phyloP scores from a whole-genome alignment of 2,113 vertebrate species.

The Micronycteris hirsuta region DNA sequence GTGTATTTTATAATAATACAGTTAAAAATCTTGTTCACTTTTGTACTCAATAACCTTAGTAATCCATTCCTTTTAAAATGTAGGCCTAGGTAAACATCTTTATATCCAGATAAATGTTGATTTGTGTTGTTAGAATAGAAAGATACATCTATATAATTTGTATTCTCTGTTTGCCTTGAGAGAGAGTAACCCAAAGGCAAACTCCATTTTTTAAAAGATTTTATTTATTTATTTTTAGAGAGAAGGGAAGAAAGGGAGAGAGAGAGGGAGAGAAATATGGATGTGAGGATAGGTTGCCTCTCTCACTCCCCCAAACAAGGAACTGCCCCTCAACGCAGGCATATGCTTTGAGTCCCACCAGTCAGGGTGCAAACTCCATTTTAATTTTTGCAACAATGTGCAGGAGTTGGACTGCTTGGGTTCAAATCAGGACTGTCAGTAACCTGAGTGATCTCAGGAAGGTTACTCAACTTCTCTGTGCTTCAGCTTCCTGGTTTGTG shows the following conservation, averaged over 20 bases:
- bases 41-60: background rate
- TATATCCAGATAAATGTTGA: background rate
- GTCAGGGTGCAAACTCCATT: background rate
- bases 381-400: background rate
- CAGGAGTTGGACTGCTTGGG: accelerated
- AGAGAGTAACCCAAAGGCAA: background rate
- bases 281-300: no score
- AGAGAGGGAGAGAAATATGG: no score
- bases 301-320: no score
- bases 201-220: background rate
- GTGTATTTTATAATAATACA: background rate
- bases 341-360: no score
- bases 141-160: background rate
- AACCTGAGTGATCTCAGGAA: background rate
- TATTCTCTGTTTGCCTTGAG: background rate
- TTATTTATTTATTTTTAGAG: no score
- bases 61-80: background rate
- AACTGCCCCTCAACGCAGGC: no score
- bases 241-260: no score
- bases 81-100: background rate
- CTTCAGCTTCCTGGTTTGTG: background rate
- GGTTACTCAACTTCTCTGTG: background rate
- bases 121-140: background rate
- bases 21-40: background rate
- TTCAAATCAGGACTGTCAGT: background rate